phyloP scores from a whole-genome alignment of 1,140 invertebrate genomes.

The Penaeus chinensis region DNA sequence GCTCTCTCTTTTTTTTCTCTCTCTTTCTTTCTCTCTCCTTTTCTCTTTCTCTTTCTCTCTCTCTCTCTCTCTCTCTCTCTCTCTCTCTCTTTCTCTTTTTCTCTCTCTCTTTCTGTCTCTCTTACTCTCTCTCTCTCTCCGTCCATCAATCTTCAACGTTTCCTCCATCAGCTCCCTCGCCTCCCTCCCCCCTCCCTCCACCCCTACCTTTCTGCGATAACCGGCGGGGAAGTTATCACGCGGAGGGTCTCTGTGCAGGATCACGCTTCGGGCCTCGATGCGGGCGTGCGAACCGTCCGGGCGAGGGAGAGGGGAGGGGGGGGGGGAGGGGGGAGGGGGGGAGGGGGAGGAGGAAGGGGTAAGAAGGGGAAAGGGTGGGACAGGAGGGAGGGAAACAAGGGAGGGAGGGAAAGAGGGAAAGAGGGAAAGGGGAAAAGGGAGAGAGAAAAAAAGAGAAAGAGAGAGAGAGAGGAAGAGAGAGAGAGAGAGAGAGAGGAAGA shows the following conservation, averaged over 20 bases:
- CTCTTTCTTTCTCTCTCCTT: too few species aligned
- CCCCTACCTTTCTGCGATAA: background rate
- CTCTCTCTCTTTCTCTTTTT: too few species aligned
- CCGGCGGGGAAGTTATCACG: background rate
- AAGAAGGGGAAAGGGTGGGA: background rate
- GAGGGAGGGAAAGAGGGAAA: background rate
- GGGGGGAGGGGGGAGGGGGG: too few species aligned
- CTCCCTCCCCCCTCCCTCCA: background rate
- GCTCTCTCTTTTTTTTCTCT: background rate
- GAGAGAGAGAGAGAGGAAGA: background rate
- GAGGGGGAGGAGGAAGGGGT: background rate
- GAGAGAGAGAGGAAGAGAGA: background rate
- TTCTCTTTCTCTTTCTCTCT: background rate
- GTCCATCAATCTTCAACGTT: background rate
- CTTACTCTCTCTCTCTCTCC: background rate
- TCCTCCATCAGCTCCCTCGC: background rate
- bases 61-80: background rate
- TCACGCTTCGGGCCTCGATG: constrained; percentile 11
- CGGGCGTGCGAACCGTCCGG: constrained; percentile 13
- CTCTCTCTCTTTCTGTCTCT: too few species aligned
- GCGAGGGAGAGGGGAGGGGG: background rate
- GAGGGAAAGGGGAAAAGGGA: background rate
- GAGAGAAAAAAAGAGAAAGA: background rate
- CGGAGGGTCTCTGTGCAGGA: too few species aligned
- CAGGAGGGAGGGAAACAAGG: background rate